Conservation (phyloP, 2,797 vertebrate species). For the Coregonus sp. region DNA sequence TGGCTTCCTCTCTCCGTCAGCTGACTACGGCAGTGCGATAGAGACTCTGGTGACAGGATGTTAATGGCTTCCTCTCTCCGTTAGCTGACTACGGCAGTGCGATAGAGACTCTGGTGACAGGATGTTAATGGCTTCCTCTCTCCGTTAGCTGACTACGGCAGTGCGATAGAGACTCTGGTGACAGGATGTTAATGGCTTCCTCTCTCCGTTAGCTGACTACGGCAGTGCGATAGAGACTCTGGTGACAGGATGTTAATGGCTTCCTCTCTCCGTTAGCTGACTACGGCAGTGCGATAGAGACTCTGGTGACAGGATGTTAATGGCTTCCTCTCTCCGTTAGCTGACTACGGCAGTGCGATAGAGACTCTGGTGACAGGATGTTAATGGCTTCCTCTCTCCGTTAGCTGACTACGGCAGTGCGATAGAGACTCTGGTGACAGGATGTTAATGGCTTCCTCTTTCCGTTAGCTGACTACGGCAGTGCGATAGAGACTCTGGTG, state of each 20-base stretch:
- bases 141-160: slow-evolving; percentile 92
- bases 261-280: slow-evolving; percentile 77
- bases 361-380: slow-evolving; percentile 74
- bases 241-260: too few species aligned
- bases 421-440: slow-evolving; percentile 82
- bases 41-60: slow-evolving; percentile 74
- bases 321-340: slow-evolving; percentile 61
- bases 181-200: too few species aligned
- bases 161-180: slow-evolving; percentile 89
- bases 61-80: not conserved
- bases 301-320: slow-evolving; percentile 37
- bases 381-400: not conserved
- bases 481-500: slow-evolving; percentile 89
- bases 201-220: slow-evolving; percentile 84
- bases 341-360: slow-evolving; percentile 97
- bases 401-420: slow-evolving; percentile 97
- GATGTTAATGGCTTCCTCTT: not conserved
- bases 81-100: slow-evolving; percentile 97
- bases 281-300: slow-evolving; percentile 98
- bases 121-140: not conserved
- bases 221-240: slow-evolving; percentile 96
- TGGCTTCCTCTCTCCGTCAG: slow-evolving; percentile 61
- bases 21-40: slow-evolving; percentile 97
- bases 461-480: slow-evolving; percentile 92
- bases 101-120: slow-evolving; percentile 82